Percentiles rank a stretch among this genome's conserved stretches.
Evolutionary conservation across 2,797 vertebrate genomes (phyloP).

Genomic region (Tiaroga cobitis): DNA sequence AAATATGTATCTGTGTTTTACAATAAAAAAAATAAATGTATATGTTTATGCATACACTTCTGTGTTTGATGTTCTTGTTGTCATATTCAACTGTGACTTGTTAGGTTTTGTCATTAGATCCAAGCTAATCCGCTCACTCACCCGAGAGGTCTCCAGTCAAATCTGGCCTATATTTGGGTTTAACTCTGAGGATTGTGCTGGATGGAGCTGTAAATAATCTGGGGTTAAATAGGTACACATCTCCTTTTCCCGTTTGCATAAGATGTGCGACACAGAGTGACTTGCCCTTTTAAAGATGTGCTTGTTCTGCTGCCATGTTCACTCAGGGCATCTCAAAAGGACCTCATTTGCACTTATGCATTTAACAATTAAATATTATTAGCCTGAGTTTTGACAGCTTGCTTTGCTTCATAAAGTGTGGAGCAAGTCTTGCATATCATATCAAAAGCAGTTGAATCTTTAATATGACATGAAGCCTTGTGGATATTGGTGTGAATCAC

Average conservation of each 20-base stretch:
- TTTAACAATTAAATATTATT: too few species aligned
- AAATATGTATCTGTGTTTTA: constrained; percentile 55
- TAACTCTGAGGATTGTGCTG: constrained; percentile 6
- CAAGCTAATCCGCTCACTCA: neutral
- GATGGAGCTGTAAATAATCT: constrained; percentile 1
- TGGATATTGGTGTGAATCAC: neutral
- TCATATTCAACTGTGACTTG: neutral
- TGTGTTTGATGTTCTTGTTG: constrained; percentile 31
- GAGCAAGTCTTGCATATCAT: neutral
- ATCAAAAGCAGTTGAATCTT: neutral
- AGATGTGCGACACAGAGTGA: neutral
- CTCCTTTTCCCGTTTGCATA: neutral
- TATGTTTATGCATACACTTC: constrained; percentile 50
- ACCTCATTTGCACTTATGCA: too few species aligned
- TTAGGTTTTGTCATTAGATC: neutral
- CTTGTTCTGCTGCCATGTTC: neutral
- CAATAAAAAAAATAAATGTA: constrained; percentile 60
- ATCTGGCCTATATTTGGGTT: constrained; percentile 8
- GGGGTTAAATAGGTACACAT: neutral
- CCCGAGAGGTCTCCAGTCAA: neutral
- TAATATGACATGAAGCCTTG: neutral
- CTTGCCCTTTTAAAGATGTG: neutral
- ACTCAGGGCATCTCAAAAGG: too few species aligned
- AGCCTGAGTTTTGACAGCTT: neutral
- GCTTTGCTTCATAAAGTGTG: neutral